Evolutionary conservation across 2,888 invertebrate species (phyloP).

Genomic region (Andrena dorsata): DNA sequence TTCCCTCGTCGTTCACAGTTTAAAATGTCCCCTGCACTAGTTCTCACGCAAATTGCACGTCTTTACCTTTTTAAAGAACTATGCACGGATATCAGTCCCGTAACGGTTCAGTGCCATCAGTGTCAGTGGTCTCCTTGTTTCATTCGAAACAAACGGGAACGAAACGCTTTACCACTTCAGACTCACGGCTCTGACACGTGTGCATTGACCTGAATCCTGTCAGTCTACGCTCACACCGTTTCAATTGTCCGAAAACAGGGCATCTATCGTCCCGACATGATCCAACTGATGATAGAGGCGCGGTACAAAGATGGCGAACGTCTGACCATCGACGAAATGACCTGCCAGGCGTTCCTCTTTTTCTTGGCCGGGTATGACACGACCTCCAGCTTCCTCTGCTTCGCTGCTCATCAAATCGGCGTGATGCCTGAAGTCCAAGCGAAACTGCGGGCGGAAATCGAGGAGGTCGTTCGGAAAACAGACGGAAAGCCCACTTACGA

Average conservation of each 20-base stretch:
- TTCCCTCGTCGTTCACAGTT: too few relatives aligned
- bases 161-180: too few relatives aligned
- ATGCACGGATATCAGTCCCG: too few relatives aligned
- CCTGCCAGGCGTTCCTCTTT: conserved; percentile 84
- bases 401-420: conserved; percentile 71
- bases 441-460: conserved; percentile 81
- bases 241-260: conserved; percentile 66
- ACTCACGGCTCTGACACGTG: too few relatives aligned
- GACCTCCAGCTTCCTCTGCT: conserved; percentile 70
- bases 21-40: too few relatives aligned
- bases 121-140: too few relatives aligned
- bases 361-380: conserved; percentile 78
- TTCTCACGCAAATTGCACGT: too few relatives aligned
- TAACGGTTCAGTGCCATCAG: too few relatives aligned
- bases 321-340: conserved; percentile 81
- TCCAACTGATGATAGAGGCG: conserved; percentile 87
- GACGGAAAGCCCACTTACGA: conserved; percentile 83
- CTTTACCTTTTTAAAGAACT: too few relatives aligned
- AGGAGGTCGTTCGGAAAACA: conserved; percentile 67
- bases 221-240: too few relatives aligned
- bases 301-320: conserved; percentile 58
- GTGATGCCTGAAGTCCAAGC: conserved; percentile 84
- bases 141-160: too few relatives aligned
- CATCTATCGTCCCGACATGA: conserved; percentile 86
- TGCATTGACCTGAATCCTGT: too few relatives aligned